Percentiles rank a stretch among this genome's conserved stretches.
These are phyloP conservation scores for Agelaius tricolor DNA, from an alignment of 2,113 vertebrate genomes.

Conservation along the genomic window DNA sequence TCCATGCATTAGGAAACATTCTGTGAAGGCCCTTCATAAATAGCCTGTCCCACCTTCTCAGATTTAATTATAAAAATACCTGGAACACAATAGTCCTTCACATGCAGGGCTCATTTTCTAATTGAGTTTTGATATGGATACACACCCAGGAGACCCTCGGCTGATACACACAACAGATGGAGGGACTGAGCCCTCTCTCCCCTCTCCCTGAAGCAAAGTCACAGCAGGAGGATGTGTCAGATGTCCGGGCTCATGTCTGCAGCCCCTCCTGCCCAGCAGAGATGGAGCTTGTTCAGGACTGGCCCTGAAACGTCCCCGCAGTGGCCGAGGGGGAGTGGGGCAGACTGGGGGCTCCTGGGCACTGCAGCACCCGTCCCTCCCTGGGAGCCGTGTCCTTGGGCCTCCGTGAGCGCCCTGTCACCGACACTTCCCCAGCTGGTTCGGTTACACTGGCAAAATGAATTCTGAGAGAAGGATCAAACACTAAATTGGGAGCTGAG, in stretches of 20 bases:
- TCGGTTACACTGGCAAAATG: neutral
- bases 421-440: neutral
- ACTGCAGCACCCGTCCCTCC: neutral
- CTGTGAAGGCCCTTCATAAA: neutral
- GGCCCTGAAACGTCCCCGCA: fast-evolving
- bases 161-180: constrained; percentile 7
- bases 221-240: neutral
- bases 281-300: fast-evolving
- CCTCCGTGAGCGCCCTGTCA: neutral
- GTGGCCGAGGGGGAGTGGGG: neutral
- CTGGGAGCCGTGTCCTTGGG: fast-evolving
- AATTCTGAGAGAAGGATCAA: neutral
- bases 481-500: neutral
- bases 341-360: neutral
- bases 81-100: constrained; percentile 2
- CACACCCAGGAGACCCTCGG: neutral
- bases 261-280: neutral
- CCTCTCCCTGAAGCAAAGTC: neutral
- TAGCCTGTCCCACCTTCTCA: neutral
- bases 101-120: constrained; percentile 18
- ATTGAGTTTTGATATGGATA: constrained; percentile 17
- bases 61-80: constrained; percentile 15
- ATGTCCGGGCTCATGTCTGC: neutral
- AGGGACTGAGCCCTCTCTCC: neutral
- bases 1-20: fast-evolving